phyloP scores from a whole-genome alignment of 2,888 invertebrate species.

The Phoronis australis region DNA sequence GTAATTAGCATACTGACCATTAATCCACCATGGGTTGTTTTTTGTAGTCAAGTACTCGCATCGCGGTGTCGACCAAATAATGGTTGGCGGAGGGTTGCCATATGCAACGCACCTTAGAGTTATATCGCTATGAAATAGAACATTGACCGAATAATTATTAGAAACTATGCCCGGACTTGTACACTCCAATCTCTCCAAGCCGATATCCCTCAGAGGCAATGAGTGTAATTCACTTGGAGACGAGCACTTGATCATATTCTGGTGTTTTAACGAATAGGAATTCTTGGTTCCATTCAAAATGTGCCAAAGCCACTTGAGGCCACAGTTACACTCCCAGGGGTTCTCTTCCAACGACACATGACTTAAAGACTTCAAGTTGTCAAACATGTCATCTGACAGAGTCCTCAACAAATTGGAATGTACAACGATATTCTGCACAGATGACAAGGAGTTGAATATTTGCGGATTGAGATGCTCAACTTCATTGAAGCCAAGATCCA shows the following conservation, averaged over 20 bases:
- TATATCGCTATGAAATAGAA: slow-evolving; percentile 14
- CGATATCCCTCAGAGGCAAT: slow-evolving; percentile 14
- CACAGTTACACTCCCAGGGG: slow-evolving; percentile 40
- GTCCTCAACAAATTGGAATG: slow-evolving; percentile 15
- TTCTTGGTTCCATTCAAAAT: not conserved
- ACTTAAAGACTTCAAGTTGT: too few species aligned
- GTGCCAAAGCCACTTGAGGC: slow-evolving; percentile 7
- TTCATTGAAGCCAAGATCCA: slow-evolving; percentile 26
- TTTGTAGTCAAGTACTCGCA: too few species aligned
- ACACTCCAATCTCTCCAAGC: slow-evolving; percentile 19
- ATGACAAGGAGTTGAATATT: slow-evolving; percentile 12
- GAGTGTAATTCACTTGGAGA: slow-evolving; percentile 16
- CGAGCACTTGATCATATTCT: too few species aligned
- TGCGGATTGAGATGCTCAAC: slow-evolving; percentile 10
- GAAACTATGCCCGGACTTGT: slow-evolving; percentile 16
- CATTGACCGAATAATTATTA: slow-evolving; percentile 10
- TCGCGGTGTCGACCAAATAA: slow-evolving; percentile 37
- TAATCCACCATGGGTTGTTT: too few species aligned
- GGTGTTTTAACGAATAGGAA: too few species aligned
- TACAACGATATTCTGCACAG: slow-evolving; percentile 16
- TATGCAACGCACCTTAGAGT: slow-evolving; percentile 22
- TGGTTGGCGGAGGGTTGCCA: slow-evolving; percentile 22
- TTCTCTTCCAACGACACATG: slow-evolving; percentile 22
- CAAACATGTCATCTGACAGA: too few species aligned
- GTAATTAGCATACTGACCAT: too few species aligned